phyloP scores from a whole-genome alignment of 64 coral and sea anemone species.

The Pocillopora damicornis region DNA sequence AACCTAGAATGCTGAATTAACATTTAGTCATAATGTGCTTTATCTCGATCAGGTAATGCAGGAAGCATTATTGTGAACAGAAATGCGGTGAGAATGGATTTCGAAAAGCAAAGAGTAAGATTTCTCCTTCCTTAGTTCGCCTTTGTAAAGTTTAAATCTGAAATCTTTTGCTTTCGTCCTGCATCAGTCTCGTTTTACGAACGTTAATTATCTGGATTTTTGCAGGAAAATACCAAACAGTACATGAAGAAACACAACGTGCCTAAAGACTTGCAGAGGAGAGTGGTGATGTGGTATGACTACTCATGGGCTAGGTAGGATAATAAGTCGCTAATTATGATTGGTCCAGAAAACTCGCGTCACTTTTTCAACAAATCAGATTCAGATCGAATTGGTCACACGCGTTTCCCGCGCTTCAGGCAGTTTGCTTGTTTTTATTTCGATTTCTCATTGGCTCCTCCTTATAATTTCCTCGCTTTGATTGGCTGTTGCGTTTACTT shows the following conservation, averaged over 20 bases:
- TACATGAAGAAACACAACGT: conserved; percentile 98
- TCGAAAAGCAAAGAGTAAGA: conserved; percentile 93
- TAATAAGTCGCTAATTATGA: background rate
- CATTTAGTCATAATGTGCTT: background rate
- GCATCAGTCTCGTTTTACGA: background rate
- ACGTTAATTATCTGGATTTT: background rate
- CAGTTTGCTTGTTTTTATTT: too few species aligned
- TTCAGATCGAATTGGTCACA: too few species aligned
- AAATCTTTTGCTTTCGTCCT: too few species aligned
- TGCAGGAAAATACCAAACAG: conserved; percentile 84
- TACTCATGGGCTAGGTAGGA: conserved; percentile 91
- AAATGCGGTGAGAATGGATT: conserved; percentile 88
- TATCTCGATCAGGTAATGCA: conserved; percentile 66
- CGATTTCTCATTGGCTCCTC: too few species aligned
- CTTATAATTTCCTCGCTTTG: too few species aligned
- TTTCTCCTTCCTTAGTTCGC: background rate
- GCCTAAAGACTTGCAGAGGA: conserved; percentile 86
- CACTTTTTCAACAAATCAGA: background rate
- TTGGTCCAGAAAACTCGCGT: background rate
- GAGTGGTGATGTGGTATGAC: conserved; percentile 97
- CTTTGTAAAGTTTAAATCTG: background rate
- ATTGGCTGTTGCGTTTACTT: too few species aligned
- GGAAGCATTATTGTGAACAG: conserved; percentile 96
- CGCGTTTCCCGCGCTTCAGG: too few species aligned
- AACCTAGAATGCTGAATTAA: background rate